Evolutionary conservation across 2,888 invertebrate species (phyloP), one percentile per base, ranked within the genome.

Genomic region (Agrenia bidenticulata): DNA sequence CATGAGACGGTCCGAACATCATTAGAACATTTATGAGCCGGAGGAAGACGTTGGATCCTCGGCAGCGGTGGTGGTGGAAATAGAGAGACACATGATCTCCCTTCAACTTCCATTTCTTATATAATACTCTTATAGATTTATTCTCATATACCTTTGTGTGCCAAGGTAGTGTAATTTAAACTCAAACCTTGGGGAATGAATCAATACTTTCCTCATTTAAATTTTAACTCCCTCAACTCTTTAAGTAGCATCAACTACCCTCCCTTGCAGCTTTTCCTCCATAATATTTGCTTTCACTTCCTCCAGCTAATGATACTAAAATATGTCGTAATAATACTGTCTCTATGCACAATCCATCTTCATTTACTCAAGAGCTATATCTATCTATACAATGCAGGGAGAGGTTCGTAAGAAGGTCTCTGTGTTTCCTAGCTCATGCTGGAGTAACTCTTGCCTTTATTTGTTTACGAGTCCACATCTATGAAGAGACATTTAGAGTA

Each of bases 1-100:
- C 68, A 68, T 65, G 68, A 68, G 68, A 68, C 51, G 64, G 64
- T 55, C 64, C 60, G 54, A 63, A 58, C 65, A 65, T 68, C 68
- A 68, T 68, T 68, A 68, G 63, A 57, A 62, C 68, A 65, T 68
- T 68, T 68, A 68, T 68, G 65, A 65, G 63, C 58, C 62, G 55
- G 41, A 57, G 55, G 55, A 55, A 32, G 51, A 53, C 15, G 19
- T 45, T 19, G 4, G 9, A 45, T 45, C 19, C 15, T 19, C n/a
- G n/a, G n/a, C n/a, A n/a, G n/a, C 15, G 4, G n/a, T 45, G 9
- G 9, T 45, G 9, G 9, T 15, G 4, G n/a, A 32, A 45, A 62
- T 55, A 55, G 9, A 55, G 15, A 13, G 55, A 55, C n/a, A 26
- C 26, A 51, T 41, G 54, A 61, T 53, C 54, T 54, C 53, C 61